These are phyloP conservation scores for Halocaridina rubra DNA, from an alignment of 2,888 invertebrate species.

Conservation along the genomic window DNA sequence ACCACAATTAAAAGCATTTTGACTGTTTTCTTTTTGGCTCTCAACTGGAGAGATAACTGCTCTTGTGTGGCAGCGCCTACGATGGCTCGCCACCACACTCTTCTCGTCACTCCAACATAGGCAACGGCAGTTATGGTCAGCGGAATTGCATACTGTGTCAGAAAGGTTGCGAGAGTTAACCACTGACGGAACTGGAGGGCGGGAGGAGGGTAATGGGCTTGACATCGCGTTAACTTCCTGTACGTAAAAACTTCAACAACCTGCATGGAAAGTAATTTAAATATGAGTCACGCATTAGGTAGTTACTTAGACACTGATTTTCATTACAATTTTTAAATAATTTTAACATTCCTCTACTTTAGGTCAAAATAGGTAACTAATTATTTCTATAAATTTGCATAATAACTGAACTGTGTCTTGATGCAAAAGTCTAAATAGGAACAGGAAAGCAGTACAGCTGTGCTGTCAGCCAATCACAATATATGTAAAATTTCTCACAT, in stretches of 20 bases:
- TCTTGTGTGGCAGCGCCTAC: conserved; percentile 69
- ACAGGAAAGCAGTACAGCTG: too few species aligned
- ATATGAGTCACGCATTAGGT: too few species aligned
- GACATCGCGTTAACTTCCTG: conserved; percentile 67
- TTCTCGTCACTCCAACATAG: conserved; percentile 65
- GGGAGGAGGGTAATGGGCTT: conserved; percentile 67
- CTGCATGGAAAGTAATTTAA: conserved; percentile 39
- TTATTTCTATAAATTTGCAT: too few species aligned
- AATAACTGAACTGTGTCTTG: too few species aligned
- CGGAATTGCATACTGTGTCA: conserved; percentile 70
- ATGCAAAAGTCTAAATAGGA: too few species aligned
- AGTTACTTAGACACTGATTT: too few species aligned
- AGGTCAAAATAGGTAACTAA: too few species aligned
- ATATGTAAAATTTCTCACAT: too few species aligned
- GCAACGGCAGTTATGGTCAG: conserved; percentile 68
- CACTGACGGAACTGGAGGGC: conserved; percentile 67
- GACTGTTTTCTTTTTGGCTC: conserved; percentile 69
- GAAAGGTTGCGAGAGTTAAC: conserved; percentile 68
- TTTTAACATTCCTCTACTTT: too few species aligned
- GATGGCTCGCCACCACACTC: conserved; percentile 67
- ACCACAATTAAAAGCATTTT: conserved; percentile 70
- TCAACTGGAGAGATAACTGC: conserved; percentile 68
- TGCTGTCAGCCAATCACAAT: too few species aligned
- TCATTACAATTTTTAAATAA: too few species aligned
- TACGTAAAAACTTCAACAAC: conserved; percentile 65